A percentile compares a stretch with the other conserved stretches of the same genome.
Evolutionary conservation across 2,797 vertebrate species (phyloP).

Genomic region (Tokudaia tokunoshimensis): DNA sequence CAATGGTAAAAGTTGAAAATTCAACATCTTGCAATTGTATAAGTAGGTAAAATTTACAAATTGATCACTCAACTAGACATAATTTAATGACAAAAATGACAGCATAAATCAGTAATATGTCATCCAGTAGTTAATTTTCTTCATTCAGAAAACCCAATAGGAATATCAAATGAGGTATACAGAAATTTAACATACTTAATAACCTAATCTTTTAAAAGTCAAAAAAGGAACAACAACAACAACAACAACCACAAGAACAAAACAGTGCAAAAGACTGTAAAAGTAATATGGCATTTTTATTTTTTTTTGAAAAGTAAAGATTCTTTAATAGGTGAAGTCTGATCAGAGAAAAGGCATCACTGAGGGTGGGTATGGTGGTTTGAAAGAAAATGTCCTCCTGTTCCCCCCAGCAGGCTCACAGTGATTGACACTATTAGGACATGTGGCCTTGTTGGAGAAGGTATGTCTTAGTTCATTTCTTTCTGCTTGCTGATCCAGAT

Average conservation of each 20-base stretch:
- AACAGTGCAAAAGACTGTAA: background rate
- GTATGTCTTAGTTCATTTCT: background rate
- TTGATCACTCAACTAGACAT: background rate
- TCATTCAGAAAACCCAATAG: background rate
- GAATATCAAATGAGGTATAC: background rate
- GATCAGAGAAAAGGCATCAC: background rate
- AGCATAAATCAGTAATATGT: background rate
- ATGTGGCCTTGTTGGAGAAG: background rate
- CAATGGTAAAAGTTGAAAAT: slow-evolving; percentile 19
- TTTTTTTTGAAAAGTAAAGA: background rate
- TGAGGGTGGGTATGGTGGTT: fast-evolving
- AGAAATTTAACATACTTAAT: background rate
- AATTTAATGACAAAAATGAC: slow-evolving; percentile 25
- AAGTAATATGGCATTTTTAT: background rate
- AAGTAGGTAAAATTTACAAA: slow-evolving; percentile 52
- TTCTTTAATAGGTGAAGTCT: background rate
- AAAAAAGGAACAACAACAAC: background rate
- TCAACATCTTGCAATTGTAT: background rate
- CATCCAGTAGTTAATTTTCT: background rate
- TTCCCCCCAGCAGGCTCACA: background rate
- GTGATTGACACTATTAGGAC: background rate
- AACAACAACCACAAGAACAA: background rate
- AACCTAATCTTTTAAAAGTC: background rate
- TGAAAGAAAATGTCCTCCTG: background rate
- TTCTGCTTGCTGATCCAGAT: background rate